Evolutionary conservation across 2,797 vertebrate species (phyloP).

Genomic region (Girardinus metallicus): DNA sequence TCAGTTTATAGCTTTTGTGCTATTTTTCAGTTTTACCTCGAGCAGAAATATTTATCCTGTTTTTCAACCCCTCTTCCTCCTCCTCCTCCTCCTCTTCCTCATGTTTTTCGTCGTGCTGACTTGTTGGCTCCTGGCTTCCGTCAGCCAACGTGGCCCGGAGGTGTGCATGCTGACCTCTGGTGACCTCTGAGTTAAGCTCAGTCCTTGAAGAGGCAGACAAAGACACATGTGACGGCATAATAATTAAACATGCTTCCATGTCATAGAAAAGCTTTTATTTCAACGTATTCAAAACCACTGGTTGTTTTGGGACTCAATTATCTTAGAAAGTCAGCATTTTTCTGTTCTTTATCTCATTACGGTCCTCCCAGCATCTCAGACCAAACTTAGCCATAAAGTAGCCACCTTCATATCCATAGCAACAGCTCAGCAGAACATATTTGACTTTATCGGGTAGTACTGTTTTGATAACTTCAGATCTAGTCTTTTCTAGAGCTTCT

Average conservation of each 20-base stretch:
- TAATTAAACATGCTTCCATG: constrained; percentile 34
- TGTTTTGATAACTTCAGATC: background rate
- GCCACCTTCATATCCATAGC: background rate
- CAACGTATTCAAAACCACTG: background rate
- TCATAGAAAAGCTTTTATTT: constrained; percentile 57
- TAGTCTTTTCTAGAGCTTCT: background rate
- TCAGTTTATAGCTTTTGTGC: constrained; percentile 1
- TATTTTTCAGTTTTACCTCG: constrained; percentile 24
- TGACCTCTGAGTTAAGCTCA: constrained; percentile 58
- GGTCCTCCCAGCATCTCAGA: background rate
- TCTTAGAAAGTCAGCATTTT: background rate
- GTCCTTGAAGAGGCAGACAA: constrained; percentile 44
- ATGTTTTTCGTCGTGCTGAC: constrained; percentile 60
- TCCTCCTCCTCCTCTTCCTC: constrained; percentile 19
- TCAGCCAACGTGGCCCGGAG: constrained; percentile 60
- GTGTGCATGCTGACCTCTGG: constrained; percentile 70
- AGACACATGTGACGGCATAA: constrained; percentile 30
- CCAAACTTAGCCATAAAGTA: background rate
- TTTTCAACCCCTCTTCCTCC: constrained; percentile 59
- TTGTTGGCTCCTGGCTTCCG: constrained; percentile 64
- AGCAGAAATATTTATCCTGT: constrained; percentile 69
- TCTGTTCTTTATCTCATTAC: background rate
- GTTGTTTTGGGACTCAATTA: background rate
- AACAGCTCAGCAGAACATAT: background rate
- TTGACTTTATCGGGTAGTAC: background rate